Evolutionary conservation across 1,140 invertebrate species (phyloP).

Genomic region (Drosophila pruinosa): DNA sequence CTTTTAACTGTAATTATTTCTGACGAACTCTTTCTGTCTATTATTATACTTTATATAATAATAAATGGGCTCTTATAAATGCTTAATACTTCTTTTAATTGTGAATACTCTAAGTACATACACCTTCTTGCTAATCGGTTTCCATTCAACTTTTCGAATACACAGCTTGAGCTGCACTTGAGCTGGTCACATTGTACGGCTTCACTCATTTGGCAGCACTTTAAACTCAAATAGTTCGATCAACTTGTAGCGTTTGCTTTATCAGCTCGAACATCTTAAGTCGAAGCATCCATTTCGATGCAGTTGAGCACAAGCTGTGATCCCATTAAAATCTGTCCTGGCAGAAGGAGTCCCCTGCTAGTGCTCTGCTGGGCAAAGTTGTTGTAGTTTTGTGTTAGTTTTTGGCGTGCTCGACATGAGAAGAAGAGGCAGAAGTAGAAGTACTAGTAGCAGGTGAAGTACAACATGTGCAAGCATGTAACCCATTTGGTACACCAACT

Average conservation of each 20-base stretch:
- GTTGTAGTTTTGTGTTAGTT: slow-evolving; percentile 30
- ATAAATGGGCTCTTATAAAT: too few species aligned
- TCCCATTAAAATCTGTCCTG: slow-evolving; percentile 37
- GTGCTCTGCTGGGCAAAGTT: not conserved
- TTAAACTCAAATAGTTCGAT: not conserved
- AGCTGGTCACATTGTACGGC: not conserved
- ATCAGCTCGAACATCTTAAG: not conserved
- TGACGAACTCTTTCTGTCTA: too few species aligned
- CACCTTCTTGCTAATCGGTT: too few species aligned
- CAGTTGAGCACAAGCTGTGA: slow-evolving; percentile 16
- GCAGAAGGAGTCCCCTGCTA: not conserved
- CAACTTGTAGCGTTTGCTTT: not conserved
- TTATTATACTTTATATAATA: too few species aligned
- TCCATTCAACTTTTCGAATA: too few species aligned
- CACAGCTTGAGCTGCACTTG: not conserved
- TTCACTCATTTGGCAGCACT: not conserved
- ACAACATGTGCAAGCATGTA: slow-evolving; percentile 70
- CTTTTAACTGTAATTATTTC: too few species aligned
- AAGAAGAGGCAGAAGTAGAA: not conserved
- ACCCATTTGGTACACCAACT: slow-evolving; percentile 70
- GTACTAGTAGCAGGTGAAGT: slow-evolving; percentile 31
- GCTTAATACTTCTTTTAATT: too few species aligned
- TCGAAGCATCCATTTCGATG: slow-evolving; percentile 1
- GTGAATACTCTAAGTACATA: too few species aligned
- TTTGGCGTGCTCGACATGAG: slow-evolving; percentile 32